Base-by-base conservation (phyloP, 2,113 vertebrate genomes). In the Leptobrachium leishanense region DNA sequence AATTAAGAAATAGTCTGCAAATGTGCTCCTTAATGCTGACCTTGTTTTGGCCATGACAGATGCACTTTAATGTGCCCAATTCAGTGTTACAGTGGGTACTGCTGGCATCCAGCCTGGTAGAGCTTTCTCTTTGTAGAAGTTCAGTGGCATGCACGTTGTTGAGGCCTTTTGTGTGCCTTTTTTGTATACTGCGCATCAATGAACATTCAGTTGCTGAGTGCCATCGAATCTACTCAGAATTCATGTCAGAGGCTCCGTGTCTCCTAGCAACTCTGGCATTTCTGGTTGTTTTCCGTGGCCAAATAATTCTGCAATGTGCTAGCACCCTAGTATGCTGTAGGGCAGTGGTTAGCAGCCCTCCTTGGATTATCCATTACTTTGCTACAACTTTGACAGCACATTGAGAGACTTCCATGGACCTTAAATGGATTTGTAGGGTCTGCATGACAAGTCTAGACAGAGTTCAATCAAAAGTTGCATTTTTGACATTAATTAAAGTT, bases 171-270 rank as follows among this genome's bases (percentile, higher is more conserved):
- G 20, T 41, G 2, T 0, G 2, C 31, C n/a, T 43, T 20, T 8
- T 43, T 53, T 67, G 13, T 65, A 54, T 40, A 59, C 57, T 7
- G 7, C 54, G 62, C 54, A 82, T 84, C 42, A 41, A 69, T 82
- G 82, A 43, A 83, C 69, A 68, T 68, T 50, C 20, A 68, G 43
- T 84, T 87, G 75, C 84, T 53, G 81, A 84, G 84, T 81, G 86
- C 84, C 84, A 86, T 84, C 86, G 85, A 84, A 83, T 84, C 53
- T 0, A 0, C 86, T 86, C 87, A 87, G 85, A 90, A 90, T 90
- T 90, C 89, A 89, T 86, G 88, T 90, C 87, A 90, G 87, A 85
- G 89, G 85, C 87, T 85, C 83, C 83, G 78, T 71, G 89, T 91
- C 84, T 84, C 88, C 84, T 91, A 90, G 89, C 89, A 91, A 91